Conservation (phyloP, 1,140 invertebrate genomes). For the Trinorchestia longiramus region DNA sequence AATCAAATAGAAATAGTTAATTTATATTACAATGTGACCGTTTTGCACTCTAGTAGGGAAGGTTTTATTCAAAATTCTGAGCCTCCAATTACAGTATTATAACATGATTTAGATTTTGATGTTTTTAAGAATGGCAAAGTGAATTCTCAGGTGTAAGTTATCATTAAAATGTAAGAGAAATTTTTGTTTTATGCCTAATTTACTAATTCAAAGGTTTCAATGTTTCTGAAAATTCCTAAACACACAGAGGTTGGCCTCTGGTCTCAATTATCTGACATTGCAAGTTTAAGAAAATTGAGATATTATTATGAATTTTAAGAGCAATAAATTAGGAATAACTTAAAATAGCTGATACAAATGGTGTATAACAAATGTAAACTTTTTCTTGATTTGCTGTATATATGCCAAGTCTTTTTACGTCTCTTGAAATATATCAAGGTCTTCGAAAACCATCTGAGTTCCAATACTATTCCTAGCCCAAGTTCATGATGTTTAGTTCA, state of each 20-base stretch:
- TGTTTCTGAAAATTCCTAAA: neutral
- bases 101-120: neutral
- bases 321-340: neutral
- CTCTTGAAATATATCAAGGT: neutral
- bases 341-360: neutral
- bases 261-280: neutral
- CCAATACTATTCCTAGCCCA: neutral
- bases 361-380: neutral
- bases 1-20: too few relatives aligned
- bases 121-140: neutral
- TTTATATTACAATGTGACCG: too few relatives aligned
- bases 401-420: conserved; percentile 18
- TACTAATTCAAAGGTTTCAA: neutral
- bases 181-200: neutral
- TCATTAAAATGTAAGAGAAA: neutral
- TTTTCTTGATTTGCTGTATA: neutral
- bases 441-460: conserved; percentile 17
- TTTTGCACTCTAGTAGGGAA: too few relatives aligned
- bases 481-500: neutral
- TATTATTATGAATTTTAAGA: neutral
- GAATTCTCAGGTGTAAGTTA: neutral
- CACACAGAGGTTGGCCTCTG: neutral
- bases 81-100: neutral
- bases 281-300: neutral
- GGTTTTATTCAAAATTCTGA: too few relatives aligned